Conservation (phyloP, 2,888 invertebrate genomes). For the Sphaeridia pumilis region DNA sequence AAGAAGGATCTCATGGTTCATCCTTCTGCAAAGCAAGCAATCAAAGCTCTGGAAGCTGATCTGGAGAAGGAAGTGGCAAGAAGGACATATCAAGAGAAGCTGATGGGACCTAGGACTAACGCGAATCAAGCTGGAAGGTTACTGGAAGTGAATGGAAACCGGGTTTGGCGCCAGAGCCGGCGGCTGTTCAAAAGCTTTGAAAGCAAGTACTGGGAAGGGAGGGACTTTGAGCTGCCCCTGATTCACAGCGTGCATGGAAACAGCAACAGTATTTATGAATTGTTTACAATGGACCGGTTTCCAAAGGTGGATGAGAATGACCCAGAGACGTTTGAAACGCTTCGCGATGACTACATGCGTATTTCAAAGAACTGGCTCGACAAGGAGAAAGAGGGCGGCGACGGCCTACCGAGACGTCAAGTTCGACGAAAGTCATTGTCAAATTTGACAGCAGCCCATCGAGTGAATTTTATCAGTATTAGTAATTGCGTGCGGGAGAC, state of each 20-base stretch:
- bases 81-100: no score
- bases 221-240: constrained; percentile 11
- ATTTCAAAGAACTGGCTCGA: constrained; percentile 9
- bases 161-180: constrained; percentile 14
- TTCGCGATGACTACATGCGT: not conserved
- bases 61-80: no score
- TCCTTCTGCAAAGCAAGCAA: no score
- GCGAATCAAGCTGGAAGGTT: no score
- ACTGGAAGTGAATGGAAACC: constrained; percentile 15
- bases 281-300: constrained; percentile 2
- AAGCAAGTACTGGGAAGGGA: not conserved
- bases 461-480: not conserved
- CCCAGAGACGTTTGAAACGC: not conserved
- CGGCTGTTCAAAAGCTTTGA: constrained; percentile 14
- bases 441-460: not conserved
- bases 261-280: not conserved
- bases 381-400: not conserved
- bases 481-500: constrained; percentile 3
- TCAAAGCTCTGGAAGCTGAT: no score
- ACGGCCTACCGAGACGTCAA: no score
- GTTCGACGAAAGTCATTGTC: not conserved
- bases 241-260: constrained; percentile 1
- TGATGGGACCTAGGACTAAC: no score
- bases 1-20: no score
- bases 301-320: not conserved